Conservation (phyloP, 2,797 vertebrate genomes). For the Antrozous pallidus region DNA sequence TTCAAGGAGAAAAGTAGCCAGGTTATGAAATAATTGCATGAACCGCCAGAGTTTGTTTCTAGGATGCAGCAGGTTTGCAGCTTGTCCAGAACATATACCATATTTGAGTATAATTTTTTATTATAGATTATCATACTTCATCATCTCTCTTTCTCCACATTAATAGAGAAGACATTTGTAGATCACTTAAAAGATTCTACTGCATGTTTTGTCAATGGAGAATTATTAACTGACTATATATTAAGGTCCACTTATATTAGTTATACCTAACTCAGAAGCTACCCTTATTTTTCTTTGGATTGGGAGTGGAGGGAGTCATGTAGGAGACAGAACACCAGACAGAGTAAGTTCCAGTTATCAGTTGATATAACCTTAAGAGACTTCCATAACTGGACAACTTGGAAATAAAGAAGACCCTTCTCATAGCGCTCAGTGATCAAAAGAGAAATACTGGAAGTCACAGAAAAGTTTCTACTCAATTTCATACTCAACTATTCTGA, state of each 20-base stretch:
- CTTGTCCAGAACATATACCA: neutral
- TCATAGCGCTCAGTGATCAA: neutral
- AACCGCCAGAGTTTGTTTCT: neutral
- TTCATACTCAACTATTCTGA: slow-evolving; percentile 13
- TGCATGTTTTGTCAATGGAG: neutral
- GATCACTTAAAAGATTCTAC: neutral
- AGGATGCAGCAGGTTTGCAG: neutral
- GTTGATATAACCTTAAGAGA: neutral
- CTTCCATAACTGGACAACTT: neutral
- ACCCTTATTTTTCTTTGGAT: neutral
- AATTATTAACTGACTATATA: neutral
- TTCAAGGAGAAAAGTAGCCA: slow-evolving; percentile 6
- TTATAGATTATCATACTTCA: neutral
- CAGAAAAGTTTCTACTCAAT: neutral
- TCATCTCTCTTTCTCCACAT: neutral
- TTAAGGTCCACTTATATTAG: neutral
- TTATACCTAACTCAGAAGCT: neutral
- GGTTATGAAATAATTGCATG: neutral
- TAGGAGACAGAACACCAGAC: neutral
- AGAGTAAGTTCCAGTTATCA: neutral
- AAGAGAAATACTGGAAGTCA: neutral
- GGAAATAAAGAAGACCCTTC: neutral
- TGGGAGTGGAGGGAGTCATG: neutral
- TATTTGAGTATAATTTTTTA: neutral
- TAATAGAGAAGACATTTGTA: neutral